These are phyloP conservation scores for Megaceryle alcyon DNA, from an alignment of 2,797 vertebrate species.

Conservation along the genomic window DNA sequence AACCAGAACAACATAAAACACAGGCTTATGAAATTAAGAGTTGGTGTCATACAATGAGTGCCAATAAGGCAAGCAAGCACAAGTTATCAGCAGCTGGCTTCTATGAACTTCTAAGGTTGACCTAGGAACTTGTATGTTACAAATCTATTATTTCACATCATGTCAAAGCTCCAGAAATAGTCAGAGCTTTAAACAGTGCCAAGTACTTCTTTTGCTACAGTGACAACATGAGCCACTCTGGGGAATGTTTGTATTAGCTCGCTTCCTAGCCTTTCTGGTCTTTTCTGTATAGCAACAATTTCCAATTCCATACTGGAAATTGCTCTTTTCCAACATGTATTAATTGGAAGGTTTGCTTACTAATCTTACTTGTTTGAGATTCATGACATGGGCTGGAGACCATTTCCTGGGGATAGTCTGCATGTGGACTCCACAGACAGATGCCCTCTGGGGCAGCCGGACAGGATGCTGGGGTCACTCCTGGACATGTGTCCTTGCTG, in stretches of 20 bases:
- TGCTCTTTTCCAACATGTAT: too few relatives aligned
- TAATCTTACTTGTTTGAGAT: too few relatives aligned
- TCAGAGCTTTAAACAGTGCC: neutral
- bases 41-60: neutral
- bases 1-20: neutral
- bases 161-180: neutral
- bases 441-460: neutral
- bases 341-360: too few relatives aligned
- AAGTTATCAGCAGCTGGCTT: neutral
- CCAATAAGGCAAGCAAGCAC: neutral
- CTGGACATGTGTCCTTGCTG: neutral
- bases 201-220: neutral
- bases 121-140: neutral
- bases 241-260: neutral
- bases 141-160: neutral
- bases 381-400: neutral
- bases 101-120: neutral
- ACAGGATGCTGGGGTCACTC: rapidly evolving
- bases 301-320: too few relatives aligned
- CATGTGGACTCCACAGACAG: rapidly evolving
- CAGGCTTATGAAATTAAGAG: neutral
- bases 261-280: neutral
- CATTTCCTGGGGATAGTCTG: neutral
- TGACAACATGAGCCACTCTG: neutral
- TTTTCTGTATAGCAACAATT: too few relatives aligned